Conservation (phyloP, 2,113 vertebrate species). For the Hyperoodon ampullatus region DNA sequence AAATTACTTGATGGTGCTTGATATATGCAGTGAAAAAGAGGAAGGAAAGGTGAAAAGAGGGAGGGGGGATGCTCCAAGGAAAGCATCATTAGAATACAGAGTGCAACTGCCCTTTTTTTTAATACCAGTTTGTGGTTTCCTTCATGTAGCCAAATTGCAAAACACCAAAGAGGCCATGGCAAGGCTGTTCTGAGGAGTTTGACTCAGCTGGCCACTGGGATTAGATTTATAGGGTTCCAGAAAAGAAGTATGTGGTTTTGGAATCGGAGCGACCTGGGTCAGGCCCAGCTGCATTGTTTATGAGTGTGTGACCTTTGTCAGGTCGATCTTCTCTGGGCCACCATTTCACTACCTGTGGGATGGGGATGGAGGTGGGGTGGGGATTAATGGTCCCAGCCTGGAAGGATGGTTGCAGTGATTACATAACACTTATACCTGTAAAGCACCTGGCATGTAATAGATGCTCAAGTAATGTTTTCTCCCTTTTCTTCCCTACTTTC, state of each 20-base stretch:
- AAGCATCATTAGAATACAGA: background rate
- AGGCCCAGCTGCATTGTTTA: background rate
- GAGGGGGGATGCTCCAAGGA: background rate
- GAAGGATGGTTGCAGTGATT: background rate
- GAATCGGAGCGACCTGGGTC: background rate
- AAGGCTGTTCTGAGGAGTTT: background rate
- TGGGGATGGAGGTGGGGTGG: background rate
- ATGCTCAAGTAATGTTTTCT: background rate
- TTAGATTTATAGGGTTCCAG: background rate
- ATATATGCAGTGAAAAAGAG: background rate
- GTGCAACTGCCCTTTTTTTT: background rate
- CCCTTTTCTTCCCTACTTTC: background rate
- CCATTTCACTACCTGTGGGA: background rate
- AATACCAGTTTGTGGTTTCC: background rate
- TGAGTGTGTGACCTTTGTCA: background rate
- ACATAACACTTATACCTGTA: accelerated
- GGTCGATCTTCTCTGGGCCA: background rate
- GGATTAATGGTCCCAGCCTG: too few species aligned
- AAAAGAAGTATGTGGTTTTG: background rate
- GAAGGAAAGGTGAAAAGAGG: background rate
- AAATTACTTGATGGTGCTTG: background rate
- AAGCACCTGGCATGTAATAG: background rate
- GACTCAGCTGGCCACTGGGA: background rate
- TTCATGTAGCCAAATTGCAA: background rate
- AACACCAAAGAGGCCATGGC: background rate